Evolutionary conservation across 2,888 invertebrate species (phyloP).

Genomic region (Melikaiella ostensackeni): DNA sequence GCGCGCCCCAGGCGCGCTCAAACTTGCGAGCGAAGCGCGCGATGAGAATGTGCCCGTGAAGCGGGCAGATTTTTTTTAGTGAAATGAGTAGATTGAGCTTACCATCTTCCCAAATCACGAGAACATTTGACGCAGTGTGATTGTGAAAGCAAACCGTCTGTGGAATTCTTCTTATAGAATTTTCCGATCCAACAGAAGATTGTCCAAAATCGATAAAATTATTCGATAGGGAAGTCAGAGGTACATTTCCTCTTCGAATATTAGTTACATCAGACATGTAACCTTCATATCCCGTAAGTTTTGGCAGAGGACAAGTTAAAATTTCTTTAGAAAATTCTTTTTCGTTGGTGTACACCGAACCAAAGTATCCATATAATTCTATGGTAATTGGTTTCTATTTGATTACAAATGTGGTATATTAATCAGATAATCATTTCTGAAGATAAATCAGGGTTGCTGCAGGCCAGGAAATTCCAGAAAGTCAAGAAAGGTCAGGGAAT

Average conservation of each 20-base stretch:
- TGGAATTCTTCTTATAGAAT: conserved; percentile 9
- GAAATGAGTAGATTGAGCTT: neutral
- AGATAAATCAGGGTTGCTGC: too few relatives aligned
- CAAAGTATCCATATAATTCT: conserved; percentile 61
- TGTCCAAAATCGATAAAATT: conserved; percentile 68
- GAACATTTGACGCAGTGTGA: conserved; percentile 44
- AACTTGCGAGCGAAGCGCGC: too few relatives aligned
- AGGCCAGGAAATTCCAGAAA: too few relatives aligned
- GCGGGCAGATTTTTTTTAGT: neutral
- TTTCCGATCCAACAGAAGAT: conserved; percentile 42
- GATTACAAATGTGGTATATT: neutral
- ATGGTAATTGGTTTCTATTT: conserved; percentile 66
- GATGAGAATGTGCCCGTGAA: too few relatives aligned
- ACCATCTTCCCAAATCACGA: conserved; percentile 51
- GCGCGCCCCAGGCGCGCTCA: too few relatives aligned
- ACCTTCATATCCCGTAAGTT: conserved; percentile 57
- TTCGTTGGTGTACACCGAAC: conserved; percentile 22
- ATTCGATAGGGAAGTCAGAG: conserved; percentile 61
- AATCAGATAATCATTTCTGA: too few relatives aligned
- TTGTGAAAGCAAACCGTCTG: conserved; percentile 47
- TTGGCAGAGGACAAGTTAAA: conserved; percentile 42
- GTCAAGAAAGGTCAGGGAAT: too few relatives aligned
- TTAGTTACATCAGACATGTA: conserved; percentile 60
- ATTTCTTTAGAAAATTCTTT: conserved; percentile 18
- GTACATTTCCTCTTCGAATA: conserved; percentile 43